Evolutionary conservation across 1,140 invertebrate genomes (phyloP), one percentile per base, ranked within the genome.

Genomic region (Platyscapa corneri): DNA sequence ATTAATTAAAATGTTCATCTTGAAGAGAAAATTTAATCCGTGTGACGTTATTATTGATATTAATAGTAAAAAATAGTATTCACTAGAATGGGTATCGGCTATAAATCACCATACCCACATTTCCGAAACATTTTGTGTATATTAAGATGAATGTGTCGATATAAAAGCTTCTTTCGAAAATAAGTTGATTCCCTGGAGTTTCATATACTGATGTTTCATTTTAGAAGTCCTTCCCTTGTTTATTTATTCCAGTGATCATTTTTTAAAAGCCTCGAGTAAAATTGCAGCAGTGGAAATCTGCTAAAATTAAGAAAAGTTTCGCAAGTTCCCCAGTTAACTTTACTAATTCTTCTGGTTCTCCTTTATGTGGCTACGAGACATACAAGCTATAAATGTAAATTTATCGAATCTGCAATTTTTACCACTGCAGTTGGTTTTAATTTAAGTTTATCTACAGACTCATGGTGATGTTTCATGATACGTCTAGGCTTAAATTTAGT

Each of bases 151-250:
- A 67, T 67, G n/a, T 32, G 16, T 67, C 16, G 65, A 18, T 67
- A 23, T 34, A 34, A 67, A 67, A 67, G 65, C 65, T 67, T 34
- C 12, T 34, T 34, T 67, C 65, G 65, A 56, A 20, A 56, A 56
- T 20, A 56, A 56, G 53, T 56, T 56, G 53, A 67, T 67, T 67
- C 65, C 65, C 65, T 67, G 5, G 65, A 67, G 65, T 67, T 34
- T 67, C 34, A 67, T 34, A 67, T 67, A 34, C 16, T 34, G 65
- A 67, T 67, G 32, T 34, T 67, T 67, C 16, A 34, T 67, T 56
- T 16, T 56, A 56, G 18, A 56, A 56, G 53, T 56, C 53, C 12
- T 18, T 20, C 18, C 18, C 18, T 3, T 27, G 5, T 60, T 60
- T 60, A 60, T 60, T 27, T 27, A 27, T 53, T 53, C 27, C 20